Base-by-base conservation (phyloP, 2,113 vertebrate genomes). In the Oenanthe oenanthe region DNA sequence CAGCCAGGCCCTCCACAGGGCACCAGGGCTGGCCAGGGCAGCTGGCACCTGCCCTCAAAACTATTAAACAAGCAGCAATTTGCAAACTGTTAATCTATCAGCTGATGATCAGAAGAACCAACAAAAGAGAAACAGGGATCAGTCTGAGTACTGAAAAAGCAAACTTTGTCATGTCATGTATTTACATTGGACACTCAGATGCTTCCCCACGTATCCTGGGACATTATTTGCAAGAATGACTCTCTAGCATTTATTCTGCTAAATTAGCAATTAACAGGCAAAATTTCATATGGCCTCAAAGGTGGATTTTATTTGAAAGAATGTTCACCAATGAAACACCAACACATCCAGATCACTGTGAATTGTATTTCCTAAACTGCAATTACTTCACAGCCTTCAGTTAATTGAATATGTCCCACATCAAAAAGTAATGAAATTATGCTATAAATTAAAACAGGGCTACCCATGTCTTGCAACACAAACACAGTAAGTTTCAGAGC, bases 281-380 rank as follows among this genome's bases (percentile, higher is more conserved):
- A 67, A 54, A 67, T 25, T 50, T 75, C 43, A 10, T 26, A 19
- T 20, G 13, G 28, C 31, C 53, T 26, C 77, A 63, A 54, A 71
- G 66, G 54, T 53, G 31, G 43, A 61, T 87, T 85, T 95, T 67
- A 31, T 87, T 78, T 71, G 62, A 65, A 87, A 70, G 29, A 31
- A 53, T 31, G 12, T 47, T 61, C 48, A 19, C 24, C 90, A 43
- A 13, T 8, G n/a, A 81, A 63, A 74, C 36, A 80, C 50, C 36
- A 34, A 43, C 31, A 87, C 21, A 48, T 50, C 26, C 42, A 54
- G 34, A 54, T 48, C 51, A 51, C 53, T 81, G 58, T 51, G 65
- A 87, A 67, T 7, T 14, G 4, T 25, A 32, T 45, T 53, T 73
- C 36, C 72, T 70, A 21, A 92, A 57, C 36, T 28, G 31, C 81